Evolutionary conservation across 2,113 vertebrate species (phyloP), one percentile per base, ranked within the genome.

Genomic region (Neolamprologus ventralis): DNA sequence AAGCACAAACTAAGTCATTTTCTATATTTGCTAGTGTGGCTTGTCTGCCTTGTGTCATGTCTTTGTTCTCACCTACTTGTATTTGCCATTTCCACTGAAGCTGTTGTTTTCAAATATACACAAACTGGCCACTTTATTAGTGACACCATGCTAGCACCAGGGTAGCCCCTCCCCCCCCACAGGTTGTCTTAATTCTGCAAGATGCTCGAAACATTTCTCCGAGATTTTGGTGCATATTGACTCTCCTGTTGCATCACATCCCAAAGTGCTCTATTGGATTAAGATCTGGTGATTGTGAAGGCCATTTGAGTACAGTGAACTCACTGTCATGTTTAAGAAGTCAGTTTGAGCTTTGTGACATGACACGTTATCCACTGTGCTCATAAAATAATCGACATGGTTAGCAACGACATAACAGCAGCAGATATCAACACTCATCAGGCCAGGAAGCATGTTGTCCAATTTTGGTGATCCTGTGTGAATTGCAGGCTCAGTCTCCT

Each of bases 1-100:
- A 71, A 84, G 86, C 83, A 81, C 71, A 85, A 81, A 23, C 37
- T 4, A 28, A 26, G 42, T n/a, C 26, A 9, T 14, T 17, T 6
- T 49, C 37, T 85, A n/a, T 90, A 21, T 95, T 92, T 94, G 82
- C 68, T 78, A 4, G 91, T 28, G 86, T 78, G 88, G 54, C 78
- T 37, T 11, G 7, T 81, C 55, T 73, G 49, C 47, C 5, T 65
- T 71, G n/a, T 17, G 42, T 42, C 6, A 40, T 11, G 5, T 23
- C 54, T n/a, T 33, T 19, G 9, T 65, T 63, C 78, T 42, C 11
- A 21, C 47, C 63, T 16, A 73, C 40, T 73, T 73, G 33, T n/a
- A 10, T 35, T 40, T 47, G 68, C 9, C 40, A 49, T 49, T 78
- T 78, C 71, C 7, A 31, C 7, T 31, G 16, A 78, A 78, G 16